phyloP scores from a whole-genome alignment of 2,113 vertebrate genomes.

The Oryctolagus cuniculus region DNA sequence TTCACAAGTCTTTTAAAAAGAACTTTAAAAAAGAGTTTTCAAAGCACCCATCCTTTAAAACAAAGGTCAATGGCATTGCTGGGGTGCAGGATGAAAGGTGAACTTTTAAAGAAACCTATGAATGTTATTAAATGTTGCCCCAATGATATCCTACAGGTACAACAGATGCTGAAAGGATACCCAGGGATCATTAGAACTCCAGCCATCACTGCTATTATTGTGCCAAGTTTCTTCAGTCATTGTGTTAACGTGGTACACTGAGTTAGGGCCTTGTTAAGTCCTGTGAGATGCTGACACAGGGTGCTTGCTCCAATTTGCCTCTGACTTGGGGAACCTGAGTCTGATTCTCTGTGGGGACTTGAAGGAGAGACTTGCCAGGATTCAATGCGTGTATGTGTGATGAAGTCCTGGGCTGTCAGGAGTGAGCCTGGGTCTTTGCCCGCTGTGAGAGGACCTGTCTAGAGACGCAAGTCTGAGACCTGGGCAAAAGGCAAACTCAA shows the following conservation, averaged over 20 bases:
- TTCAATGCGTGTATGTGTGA: not conserved
- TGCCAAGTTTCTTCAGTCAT: not conserved
- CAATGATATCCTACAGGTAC: not conserved
- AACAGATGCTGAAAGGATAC: too few relatives aligned
- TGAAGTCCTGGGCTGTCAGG: not conserved
- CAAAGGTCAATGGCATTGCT: not conserved
- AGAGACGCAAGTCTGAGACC: not conserved
- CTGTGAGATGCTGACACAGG: accelerated
- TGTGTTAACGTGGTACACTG: not conserved
- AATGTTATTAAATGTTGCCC: not conserved
- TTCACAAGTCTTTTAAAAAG: not conserved
- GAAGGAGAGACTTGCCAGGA: accelerated
- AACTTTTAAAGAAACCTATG: not conserved
- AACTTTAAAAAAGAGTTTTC: too few relatives aligned
- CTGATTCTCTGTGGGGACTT: not conserved
- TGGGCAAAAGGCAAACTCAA: not conserved
- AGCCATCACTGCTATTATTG: accelerated
- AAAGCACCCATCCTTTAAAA: not conserved
- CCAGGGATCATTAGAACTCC: too few relatives aligned
- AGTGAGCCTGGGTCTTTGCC: accelerated
- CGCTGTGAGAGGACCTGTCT: accelerated
- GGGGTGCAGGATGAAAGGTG: not conserved
- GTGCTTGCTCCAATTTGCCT: not conserved
- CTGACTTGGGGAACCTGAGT: not conserved
- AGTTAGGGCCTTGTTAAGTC: not conserved